Evolutionary conservation across 2,888 invertebrate species (phyloP).

Genomic region (Cheilosia scutellata): DNA sequence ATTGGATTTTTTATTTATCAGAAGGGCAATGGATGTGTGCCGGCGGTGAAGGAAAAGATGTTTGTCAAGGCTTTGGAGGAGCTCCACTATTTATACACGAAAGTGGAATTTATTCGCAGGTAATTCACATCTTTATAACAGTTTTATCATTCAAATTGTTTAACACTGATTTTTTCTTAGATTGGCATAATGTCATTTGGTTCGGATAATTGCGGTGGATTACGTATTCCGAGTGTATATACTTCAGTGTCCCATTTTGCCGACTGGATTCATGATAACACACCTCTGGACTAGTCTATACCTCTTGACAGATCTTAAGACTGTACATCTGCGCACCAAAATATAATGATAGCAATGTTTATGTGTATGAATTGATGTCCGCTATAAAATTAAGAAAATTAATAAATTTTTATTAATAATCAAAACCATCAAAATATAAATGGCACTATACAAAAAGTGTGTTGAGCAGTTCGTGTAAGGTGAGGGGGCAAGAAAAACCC

Average conservation of each 20-base stretch:
- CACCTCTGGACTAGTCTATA: constrained; percentile 83
- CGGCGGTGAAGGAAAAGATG: constrained; percentile 91
- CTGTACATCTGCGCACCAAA: constrained; percentile 26
- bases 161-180: constrained; percentile 84
- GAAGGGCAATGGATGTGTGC: constrained; percentile 89
- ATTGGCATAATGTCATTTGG: constrained; percentile 92
- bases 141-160: background rate
- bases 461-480: too few species aligned
- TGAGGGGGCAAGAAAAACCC: too few species aligned
- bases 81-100: constrained; percentile 88
- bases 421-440: too few species aligned
- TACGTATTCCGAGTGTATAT: constrained; percentile 91
- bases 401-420: background rate
- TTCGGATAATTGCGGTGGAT: constrained; percentile 90
- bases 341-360: constrained; percentile 8
- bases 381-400: constrained; percentile 11
- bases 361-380: constrained; percentile 12
- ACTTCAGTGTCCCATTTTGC: constrained; percentile 90
- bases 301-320: constrained; percentile 7
- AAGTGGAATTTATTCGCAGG: constrained; percentile 88
- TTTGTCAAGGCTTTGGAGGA: constrained; percentile 92
- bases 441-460: too few species aligned
- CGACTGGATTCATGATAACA: constrained; percentile 91
- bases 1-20: constrained; percentile 20
- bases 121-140: constrained; percentile 78